A percentile compares a stretch with the other conserved stretches of the same genome.
Conservation (phyloP, 2,888 invertebrate species). For the Drosophila phalerata region DNA sequence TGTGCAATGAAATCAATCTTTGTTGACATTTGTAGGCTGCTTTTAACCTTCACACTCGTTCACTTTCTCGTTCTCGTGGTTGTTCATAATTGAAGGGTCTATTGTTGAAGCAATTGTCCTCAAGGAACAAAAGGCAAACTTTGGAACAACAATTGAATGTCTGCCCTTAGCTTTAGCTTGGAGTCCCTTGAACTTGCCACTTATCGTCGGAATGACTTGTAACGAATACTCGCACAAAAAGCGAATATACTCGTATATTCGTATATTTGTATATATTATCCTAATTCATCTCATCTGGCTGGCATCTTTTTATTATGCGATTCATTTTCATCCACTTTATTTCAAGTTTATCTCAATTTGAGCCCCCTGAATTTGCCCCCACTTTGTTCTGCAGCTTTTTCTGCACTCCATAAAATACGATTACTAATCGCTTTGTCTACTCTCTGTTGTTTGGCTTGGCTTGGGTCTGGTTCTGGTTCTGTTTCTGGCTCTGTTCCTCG, state of each 20-base stretch:
- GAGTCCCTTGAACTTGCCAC: conserved; percentile 8
- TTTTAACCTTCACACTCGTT: conserved; percentile 35
- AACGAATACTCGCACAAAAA: conserved; percentile 2
- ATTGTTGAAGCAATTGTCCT: conserved; percentile 49
- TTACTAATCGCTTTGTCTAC: conserved; percentile 77
- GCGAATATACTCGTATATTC: background rate
- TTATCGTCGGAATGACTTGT: background rate
- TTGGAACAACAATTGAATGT: conserved; percentile 22
- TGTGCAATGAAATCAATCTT: conserved; percentile 51
- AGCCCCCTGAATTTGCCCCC: conserved; percentile 5
- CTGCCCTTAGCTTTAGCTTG: background rate
- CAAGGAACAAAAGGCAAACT: conserved; percentile 37
- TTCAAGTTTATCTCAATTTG: conserved; percentile 75
- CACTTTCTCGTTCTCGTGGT: conserved; percentile 32
- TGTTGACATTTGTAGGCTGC: conserved; percentile 55
- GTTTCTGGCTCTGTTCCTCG: conserved; percentile 14
- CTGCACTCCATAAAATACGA: conserved; percentile 63
- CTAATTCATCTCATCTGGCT: conserved; percentile 65
- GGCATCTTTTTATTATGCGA: conserved; percentile 64
- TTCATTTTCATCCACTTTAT: conserved; percentile 74
- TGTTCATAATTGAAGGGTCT: conserved; percentile 47
- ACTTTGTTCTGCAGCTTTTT: conserved; percentile 22
- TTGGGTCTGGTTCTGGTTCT: conserved; percentile 23
- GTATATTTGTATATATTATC: conserved; percentile 41
- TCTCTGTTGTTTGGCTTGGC: conserved; percentile 17